Conservation (phyloP, 2,797 vertebrate genomes). For the Falco columbarius region DNA sequence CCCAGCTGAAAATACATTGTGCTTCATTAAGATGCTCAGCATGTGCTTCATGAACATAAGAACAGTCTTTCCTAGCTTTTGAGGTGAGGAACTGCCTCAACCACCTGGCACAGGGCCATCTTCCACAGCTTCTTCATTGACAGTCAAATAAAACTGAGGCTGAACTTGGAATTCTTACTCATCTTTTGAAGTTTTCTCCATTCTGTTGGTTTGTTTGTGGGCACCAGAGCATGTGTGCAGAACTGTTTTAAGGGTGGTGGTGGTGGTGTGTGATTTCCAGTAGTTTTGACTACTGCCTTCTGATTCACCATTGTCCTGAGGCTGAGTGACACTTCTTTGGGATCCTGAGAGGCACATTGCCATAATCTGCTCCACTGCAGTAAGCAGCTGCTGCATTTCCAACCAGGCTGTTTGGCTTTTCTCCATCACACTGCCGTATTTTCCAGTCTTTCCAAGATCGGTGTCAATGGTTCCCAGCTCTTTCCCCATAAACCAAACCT, state of each 20-base stretch:
- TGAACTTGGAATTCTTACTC: not conserved
- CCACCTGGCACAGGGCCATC: not conserved
- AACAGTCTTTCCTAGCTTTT: not conserved
- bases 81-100: not conserved
- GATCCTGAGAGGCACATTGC: not conserved
- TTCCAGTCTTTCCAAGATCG: not conserved
- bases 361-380: not conserved
- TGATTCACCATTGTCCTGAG: not conserved
- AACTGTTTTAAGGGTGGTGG: not conserved
- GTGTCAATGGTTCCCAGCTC: not conserved
- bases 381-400: not conserved
- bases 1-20: not conserved
- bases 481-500: not conserved
- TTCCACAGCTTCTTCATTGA: not conserved
- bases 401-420: not conserved
- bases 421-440: not conserved
- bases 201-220: not conserved
- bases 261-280: not conserved
- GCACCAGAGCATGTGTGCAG: not conserved
- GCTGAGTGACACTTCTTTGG: not conserved
- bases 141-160: not conserved
- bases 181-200: not conserved
- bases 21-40: not conserved
- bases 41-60: not conserved
- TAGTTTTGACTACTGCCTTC: not conserved